Evolutionary conservation across 2,888 invertebrate species (phyloP).

Genomic region (Torymus aiolomorphi): DNA sequence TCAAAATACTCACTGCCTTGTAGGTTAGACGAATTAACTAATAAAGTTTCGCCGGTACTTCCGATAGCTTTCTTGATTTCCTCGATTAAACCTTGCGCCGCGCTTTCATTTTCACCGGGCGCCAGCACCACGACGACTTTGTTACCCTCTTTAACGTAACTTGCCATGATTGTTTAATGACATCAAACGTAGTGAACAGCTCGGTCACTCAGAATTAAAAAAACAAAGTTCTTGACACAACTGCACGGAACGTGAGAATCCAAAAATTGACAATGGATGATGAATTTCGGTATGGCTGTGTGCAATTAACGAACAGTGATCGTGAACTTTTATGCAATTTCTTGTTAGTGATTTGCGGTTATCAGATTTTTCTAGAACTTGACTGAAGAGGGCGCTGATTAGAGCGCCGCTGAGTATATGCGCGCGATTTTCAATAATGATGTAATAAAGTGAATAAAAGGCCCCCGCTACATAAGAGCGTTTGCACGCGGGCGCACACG

Average conservation of each 20-base stretch:
- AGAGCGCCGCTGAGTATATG: too few species aligned
- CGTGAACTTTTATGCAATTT: too few species aligned
- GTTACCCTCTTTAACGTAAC: constrained; percentile 50
- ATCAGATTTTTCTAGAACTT: too few species aligned
- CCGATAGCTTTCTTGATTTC: constrained; percentile 76
- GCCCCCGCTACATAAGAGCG: too few species aligned
- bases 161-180: constrained; percentile 38
- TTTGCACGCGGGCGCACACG: too few species aligned
- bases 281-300: too few species aligned
- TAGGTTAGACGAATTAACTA: constrained; percentile 81
- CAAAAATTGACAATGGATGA: constrained; percentile 27
- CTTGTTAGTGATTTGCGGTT: too few species aligned
- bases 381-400: too few species aligned
- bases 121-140: constrained; percentile 54
- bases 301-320: too few species aligned
- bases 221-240: neutral
- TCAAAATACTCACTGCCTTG: constrained; percentile 78
- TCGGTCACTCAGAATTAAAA: neutral
- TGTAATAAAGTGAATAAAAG: too few species aligned
- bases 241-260: constrained; percentile 20
- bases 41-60: constrained; percentile 76
- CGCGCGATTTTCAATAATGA: too few species aligned
- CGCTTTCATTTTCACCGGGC: constrained; percentile 33
- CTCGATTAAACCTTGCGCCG: constrained; percentile 75
- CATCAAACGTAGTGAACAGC: neutral